These are phyloP conservation scores for Trochalopteron elliotii DNA, from an alignment of 2,113 vertebrate species.

Conservation along the genomic window DNA sequence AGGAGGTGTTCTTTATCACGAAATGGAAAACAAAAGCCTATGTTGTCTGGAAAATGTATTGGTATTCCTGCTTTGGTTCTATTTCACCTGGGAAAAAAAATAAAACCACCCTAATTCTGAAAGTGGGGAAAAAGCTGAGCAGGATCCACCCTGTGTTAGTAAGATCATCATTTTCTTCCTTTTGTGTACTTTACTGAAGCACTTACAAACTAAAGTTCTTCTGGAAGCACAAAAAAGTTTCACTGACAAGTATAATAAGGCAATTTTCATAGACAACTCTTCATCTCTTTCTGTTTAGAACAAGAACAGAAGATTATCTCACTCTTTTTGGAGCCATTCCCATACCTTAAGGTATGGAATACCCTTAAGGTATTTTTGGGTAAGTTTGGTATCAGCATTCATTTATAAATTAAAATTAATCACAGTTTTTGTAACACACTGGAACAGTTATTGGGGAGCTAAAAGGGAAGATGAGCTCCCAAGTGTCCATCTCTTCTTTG, in stretches of 20 bases:
- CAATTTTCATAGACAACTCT: background rate
- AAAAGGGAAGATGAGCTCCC: background rate
- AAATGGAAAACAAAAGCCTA: background rate
- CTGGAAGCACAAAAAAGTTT: background rate
- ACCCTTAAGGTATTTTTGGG: background rate
- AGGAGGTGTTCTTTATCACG: background rate
- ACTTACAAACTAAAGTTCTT: background rate
- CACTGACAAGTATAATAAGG: background rate
- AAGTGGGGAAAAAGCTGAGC: background rate
- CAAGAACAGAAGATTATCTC: background rate
- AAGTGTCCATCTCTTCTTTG: background rate
- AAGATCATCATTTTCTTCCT: background rate
- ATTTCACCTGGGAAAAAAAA: background rate
- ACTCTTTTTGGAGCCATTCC: background rate
- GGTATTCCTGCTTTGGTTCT: background rate
- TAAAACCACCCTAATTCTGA: background rate
- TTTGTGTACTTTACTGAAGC: background rate
- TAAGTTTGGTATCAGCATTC: background rate
- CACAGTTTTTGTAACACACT: background rate
- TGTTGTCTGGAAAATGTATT: background rate
- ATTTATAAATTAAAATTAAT: background rate
- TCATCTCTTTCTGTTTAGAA: background rate
- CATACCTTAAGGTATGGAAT: too few relatives aligned
- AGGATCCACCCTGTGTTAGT: background rate
- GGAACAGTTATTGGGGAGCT: background rate